Percentiles rank a stretch among this genome's conserved stretches.
phyloP scores from a whole-genome alignment of 2,113 vertebrate species.

The Chascanopsetta lugubris region DNA sequence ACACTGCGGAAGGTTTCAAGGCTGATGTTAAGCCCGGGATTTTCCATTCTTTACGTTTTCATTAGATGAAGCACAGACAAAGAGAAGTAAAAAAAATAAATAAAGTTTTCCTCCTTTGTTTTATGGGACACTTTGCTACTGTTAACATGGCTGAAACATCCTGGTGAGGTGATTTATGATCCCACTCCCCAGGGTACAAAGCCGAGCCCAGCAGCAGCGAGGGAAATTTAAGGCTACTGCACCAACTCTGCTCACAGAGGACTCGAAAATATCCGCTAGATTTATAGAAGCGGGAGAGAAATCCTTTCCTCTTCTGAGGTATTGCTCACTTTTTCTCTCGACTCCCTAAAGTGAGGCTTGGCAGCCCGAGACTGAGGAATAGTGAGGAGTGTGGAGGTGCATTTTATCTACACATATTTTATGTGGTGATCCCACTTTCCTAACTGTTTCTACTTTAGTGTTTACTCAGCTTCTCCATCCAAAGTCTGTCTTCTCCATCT shows the following conservation, averaged over 20 bases:
- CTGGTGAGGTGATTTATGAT: conserved; percentile 69
- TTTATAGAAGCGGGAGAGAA: conserved; percentile 61
- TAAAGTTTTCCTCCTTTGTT: conserved; percentile 47
- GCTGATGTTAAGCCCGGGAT: conserved; percentile 24
- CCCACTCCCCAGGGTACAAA: conserved; percentile 34
- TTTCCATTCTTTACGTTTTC: conserved; percentile 47
- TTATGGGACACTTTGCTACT: conserved; percentile 73
- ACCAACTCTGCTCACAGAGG: conserved; percentile 42
- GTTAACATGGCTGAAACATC: conserved; percentile 74
- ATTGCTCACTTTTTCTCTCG: conserved; percentile 20
- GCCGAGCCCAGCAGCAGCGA: conserved; percentile 28
- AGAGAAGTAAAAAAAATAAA: too few relatives aligned
- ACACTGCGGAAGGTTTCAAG: conserved; percentile 57
- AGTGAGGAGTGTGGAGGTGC: conserved; percentile 1
- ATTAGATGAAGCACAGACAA: conserved; percentile 33
- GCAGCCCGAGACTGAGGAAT: conserved; percentile 26
- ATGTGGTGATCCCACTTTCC: conserved; percentile 10
- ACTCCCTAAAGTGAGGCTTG: conserved; percentile 35
- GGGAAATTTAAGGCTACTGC: conserved; percentile 66
- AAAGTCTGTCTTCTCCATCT: conserved; percentile 5
- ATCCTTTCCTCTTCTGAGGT: conserved; percentile 34
- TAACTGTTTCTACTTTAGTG: background rate
- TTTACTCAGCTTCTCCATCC: background rate
- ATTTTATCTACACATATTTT: conserved; percentile 34
- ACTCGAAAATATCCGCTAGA: conserved; percentile 72